Evolutionary conservation across 2,888 invertebrate genomes (phyloP), one percentile per base, ranked within the genome.

Genomic region (Druceiella hillmani): DNA sequence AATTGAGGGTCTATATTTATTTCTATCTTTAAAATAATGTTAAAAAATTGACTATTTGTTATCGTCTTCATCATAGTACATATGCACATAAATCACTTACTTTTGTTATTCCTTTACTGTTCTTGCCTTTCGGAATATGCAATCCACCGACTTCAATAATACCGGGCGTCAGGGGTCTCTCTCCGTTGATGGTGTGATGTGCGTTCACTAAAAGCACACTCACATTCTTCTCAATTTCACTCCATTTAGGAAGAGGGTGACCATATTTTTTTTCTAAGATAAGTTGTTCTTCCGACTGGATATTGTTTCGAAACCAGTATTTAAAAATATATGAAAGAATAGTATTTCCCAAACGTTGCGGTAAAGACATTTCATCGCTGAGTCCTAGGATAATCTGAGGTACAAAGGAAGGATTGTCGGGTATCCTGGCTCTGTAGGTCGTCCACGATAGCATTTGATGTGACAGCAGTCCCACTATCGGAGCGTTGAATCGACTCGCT

Each of bases 131-230:
- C n/a, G n/a, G n/a, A n/a, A 80, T 60, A 51, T 79, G 78, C 56
- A 79, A 66, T 1, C 81, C 81, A 5, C 79, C 79, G 7, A 80
- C 69, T 61, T 80, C 82, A 5, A 83, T 61, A 1, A 80, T 57
- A 12, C 74, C 76, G 0, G 77, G 75, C 1, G 76, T 51, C 2
- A 64, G 50, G 0, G 82, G 79, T 12, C 68, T 65, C 2, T 73
- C 67, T 1, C 78, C 78, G 38, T 74, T 72, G 25, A 81, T 50
- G 2, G 76, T 69, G 43, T 75, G 76, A 51, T 80, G 79, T 4
- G 76, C 74, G 50, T 83, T 83, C 3, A 75, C 59, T 22, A 83
- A 51, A 43, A 79, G 52, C 33, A 79, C 51, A 1, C 73, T 70
- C 1, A 71, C 61, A 35, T 78, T 74, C 28, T 59, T 66, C 1